phyloP scores from a whole-genome alignment of 2,888 invertebrate species.

The Portevinia maculata region DNA sequence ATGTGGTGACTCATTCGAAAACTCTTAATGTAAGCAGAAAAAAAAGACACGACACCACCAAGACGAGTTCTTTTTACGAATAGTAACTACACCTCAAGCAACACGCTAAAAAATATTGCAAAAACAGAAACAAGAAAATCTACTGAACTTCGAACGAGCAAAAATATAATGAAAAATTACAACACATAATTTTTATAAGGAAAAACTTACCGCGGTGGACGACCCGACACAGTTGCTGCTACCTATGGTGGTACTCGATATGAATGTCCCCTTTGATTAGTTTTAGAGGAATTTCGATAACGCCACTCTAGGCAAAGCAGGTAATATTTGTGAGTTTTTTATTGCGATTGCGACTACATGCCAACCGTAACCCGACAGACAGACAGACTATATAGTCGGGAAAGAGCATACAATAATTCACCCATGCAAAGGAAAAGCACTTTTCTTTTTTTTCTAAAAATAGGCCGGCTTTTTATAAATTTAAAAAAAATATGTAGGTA shows the following conservation, averaged over 20 bases:
- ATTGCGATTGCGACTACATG: too few relatives aligned
- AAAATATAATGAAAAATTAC: not conserved
- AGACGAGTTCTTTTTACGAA: not conserved
- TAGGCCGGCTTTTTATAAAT: conserved; percentile 52
- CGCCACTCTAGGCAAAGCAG: not conserved
- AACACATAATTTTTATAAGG: not conserved
- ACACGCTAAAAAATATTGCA: not conserved
- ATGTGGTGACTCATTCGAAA: not conserved
- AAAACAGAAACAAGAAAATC: not conserved
- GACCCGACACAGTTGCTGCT: not conserved
- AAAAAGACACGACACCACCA: not conserved
- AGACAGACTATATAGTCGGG: conserved; percentile 7
- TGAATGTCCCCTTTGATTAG: not conserved
- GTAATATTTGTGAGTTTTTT: too few relatives aligned
- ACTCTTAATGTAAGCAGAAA: not conserved
- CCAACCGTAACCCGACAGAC: conserved; percentile 10
- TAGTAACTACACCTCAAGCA: not conserved
- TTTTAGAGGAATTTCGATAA: not conserved
- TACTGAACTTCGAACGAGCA: not conserved
- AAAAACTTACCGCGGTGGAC: conserved; percentile 27
- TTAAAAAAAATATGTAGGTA: conserved; percentile 14
- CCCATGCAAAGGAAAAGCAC: conserved; percentile 37
- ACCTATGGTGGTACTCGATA: not conserved
- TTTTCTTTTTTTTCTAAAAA: conserved; percentile 58
- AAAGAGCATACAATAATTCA: not conserved